Percentiles rank a stretch among this genome's conserved stretches.
phyloP scores from a whole-genome alignment of 2,113 vertebrate genomes.

The Platysternon megacephalum region DNA sequence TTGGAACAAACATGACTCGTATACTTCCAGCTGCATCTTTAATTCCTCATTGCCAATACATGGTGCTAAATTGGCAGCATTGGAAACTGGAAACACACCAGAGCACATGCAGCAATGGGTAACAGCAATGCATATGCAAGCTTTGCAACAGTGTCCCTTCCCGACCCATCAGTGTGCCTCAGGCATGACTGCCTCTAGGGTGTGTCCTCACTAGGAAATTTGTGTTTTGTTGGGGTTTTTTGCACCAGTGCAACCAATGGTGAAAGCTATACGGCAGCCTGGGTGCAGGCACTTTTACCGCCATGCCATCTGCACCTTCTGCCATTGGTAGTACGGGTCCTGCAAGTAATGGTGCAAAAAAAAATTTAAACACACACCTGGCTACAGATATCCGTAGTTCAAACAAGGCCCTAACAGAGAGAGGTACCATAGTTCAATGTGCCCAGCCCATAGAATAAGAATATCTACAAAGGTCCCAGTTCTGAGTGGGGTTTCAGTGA shows the following conservation, averaged over 20 bases:
- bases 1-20: not conserved
- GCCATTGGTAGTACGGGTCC: not conserved
- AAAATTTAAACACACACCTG: not conserved
- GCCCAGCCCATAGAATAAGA: not conserved
- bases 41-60: not conserved
- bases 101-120: not conserved
- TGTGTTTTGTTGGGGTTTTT: no score
- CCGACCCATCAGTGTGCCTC: fast-evolving
- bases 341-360: not conserved
- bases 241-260: not conserved
- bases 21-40: fast-evolving
- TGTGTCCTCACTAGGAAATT: not conserved
- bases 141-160: not conserved
- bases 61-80: not conserved
- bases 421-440: not conserved
- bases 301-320: not conserved
- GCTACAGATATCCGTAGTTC: not conserved
- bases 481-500: not conserved
- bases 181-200: fast-evolving
- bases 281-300: not conserved
- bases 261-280: not conserved
- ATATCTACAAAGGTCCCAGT: not conserved
- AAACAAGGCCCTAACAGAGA: not conserved
- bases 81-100: not conserved
- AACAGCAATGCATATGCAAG: not conserved